Evolutionary conservation across 2,797 vertebrate species (phyloP), one percentile per base, ranked within the genome.

Genomic region (Rhinatrema bivittatum): DNA sequence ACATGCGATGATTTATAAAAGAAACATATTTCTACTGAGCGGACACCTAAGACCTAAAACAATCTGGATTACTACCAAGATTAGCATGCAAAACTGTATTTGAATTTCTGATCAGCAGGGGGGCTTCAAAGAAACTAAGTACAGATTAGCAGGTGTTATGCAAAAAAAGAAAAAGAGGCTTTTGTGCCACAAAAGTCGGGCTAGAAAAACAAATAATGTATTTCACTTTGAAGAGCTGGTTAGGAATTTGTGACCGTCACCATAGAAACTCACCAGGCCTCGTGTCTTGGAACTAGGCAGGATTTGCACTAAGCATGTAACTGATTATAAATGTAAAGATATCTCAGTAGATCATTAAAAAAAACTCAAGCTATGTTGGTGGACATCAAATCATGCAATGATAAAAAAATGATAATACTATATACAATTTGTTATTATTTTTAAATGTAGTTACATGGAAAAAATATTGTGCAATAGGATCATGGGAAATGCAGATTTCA

Each of bases 151-250:
- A 87, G 88, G 87, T 90, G 87, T 89, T 87, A 84, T 65, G 79
- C 75, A 82, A 77, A 86, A 87, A 54, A 51, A 39, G 43, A 60
- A 12, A 19, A 2, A 16, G 76, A 74, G 42, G 74, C 72, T 81
- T 85, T 82, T 85, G 81, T 90, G 76, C 63, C 76, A 81, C 78
- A 70, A 82, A n/a, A 85, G 86, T 87, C 91, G 91, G 82, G 39
- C 61, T 79, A 81, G 87, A 79, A 91, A 96, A 93, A 93, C 88
- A 94, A 94, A 97, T 89, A n/a, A 94, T 90, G 89, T 88, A 85
- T 89, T 75, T 79, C 75, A 86, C 83, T 85, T 82, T 82, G 85
- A 85, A 86, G 84, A 65, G 76, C 79, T 85, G 76, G 79, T 77
- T 78, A 80, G 82, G 79, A 85, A 88, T 89, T 83, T 85, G 87